Percentiles rank a stretch among this genome's conserved stretches.
These are phyloP conservation scores for Syrista parreyssii DNA, from an alignment of 2,888 invertebrate genomes.

Conservation along the genomic window DNA sequence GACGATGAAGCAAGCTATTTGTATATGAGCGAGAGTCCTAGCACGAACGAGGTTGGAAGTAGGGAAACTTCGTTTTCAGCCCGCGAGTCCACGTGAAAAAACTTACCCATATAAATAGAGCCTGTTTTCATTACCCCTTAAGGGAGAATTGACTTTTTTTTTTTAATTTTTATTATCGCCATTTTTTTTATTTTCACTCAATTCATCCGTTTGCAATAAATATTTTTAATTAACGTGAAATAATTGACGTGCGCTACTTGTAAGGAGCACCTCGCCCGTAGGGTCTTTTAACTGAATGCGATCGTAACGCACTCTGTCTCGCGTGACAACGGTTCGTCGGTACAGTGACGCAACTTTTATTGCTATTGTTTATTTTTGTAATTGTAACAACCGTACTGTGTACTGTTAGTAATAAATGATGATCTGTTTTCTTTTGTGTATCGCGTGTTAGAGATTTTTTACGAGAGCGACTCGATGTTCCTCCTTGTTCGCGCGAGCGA, in stretches of 20 bases:
- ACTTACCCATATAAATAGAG: too few relatives aligned
- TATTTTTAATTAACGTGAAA: background rate
- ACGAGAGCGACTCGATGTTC: background rate
- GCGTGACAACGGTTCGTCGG: background rate
- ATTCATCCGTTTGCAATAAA: background rate
- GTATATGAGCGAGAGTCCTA: too few relatives aligned
- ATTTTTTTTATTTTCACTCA: background rate
- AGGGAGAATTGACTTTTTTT: background rate
- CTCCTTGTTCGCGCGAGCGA: background rate
- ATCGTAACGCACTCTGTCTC: background rate
- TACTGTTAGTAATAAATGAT: too few relatives aligned
- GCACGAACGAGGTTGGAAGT: too few relatives aligned
- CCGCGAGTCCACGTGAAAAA: too few relatives aligned
- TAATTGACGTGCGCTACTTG: background rate
- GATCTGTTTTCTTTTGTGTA: background rate
- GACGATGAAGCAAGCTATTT: too few relatives aligned
- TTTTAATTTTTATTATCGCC: background rate
- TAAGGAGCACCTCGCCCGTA: background rate
- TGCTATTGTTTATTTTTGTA: background rate
- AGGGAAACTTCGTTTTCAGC: too few relatives aligned
- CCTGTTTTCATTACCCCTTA: too few relatives aligned
- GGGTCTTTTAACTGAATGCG: background rate
- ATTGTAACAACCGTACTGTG: background rate
- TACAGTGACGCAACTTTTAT: background rate
- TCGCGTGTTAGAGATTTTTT: background rate